A percentile compares a stretch with the other conserved stretches of the same genome.
Conservation (phyloP, 2,113 vertebrate species). For the Pseudolaguvia tuberculata region DNA sequence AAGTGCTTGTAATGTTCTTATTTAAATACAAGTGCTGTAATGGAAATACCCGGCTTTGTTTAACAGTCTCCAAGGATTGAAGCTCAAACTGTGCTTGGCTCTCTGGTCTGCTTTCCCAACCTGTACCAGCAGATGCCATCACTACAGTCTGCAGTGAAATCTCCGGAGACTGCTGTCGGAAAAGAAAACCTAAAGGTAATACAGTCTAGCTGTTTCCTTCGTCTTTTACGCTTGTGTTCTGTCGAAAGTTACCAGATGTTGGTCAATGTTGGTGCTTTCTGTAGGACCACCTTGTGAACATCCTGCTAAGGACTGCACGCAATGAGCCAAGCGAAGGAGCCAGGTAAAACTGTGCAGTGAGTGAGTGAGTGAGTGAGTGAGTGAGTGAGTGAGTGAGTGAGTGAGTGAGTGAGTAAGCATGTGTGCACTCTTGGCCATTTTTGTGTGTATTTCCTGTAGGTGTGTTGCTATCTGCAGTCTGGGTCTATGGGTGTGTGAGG, state of each 20-base stretch:
- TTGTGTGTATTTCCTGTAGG: constrained; percentile 59
- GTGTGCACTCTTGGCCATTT: neutral
- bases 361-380: no score
- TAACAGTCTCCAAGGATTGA: constrained; percentile 83
- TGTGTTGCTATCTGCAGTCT: constrained; percentile 92
- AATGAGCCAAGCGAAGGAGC: constrained; percentile 88
- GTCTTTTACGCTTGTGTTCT: neutral
- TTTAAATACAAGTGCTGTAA: neutral
- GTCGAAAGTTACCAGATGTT: neutral
- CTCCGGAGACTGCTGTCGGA: constrained; percentile 62
- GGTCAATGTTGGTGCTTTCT: constrained; percentile 1
- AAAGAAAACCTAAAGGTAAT: constrained; percentile 84
- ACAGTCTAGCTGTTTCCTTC: neutral
- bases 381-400: no score
- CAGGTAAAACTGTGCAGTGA: constrained; percentile 70
- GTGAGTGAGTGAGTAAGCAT: no score
- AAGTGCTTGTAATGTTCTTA: neutral
- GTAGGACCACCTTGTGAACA: constrained; percentile 85
- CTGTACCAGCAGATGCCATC: constrained; percentile 81
- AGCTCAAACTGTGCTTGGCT: constrained; percentile 90
- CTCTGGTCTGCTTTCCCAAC: constrained; percentile 94
- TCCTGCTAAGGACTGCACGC: constrained; percentile 84
- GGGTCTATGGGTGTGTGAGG: constrained; percentile 94
- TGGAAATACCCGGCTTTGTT: neutral
- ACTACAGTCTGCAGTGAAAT: constrained; percentile 66